Evolutionary conservation across 1,140 invertebrate species (phyloP).

Genomic region (Temnothorax curvispinosus): DNA sequence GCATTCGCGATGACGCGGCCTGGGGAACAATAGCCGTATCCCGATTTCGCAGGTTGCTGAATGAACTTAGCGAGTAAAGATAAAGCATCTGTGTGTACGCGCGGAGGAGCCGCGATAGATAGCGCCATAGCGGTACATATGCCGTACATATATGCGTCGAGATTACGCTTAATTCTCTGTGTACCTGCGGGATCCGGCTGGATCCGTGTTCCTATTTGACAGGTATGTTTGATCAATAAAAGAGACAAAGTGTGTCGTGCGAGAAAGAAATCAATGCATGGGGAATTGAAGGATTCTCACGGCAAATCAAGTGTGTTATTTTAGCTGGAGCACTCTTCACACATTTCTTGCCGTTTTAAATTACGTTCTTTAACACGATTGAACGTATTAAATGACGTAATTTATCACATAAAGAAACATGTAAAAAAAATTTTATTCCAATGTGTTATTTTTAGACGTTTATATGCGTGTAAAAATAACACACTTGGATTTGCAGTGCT

Average conservation of each 20-base stretch:
- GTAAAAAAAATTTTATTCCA: no score
- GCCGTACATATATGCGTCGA: neutral
- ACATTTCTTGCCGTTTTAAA: no score
- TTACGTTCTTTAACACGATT: no score
- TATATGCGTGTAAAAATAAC: no score
- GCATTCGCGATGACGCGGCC: conserved; percentile 24
- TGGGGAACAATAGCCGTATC: conserved; percentile 55
- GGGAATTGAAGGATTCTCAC: neutral
- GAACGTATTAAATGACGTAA: no score
- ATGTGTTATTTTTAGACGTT: no score
- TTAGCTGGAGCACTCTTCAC: no score
- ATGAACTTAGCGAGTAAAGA: conserved; percentile 38
- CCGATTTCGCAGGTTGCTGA: conserved; percentile 44
- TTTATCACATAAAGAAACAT: no score
- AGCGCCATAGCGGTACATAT: neutral
- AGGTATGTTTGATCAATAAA: neutral
- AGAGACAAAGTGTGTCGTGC: neutral
- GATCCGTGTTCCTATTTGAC: neutral
- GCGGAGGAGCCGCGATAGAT: neutral
- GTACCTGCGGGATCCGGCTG: neutral
- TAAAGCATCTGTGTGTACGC: conserved; percentile 23
- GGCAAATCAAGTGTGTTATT: no score
- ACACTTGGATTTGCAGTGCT: no score
- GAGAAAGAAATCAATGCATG: neutral
- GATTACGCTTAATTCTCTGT: conserved; percentile 15